Evolutionary conservation across 2,888 invertebrate genomes (phyloP), one percentile per base, ranked within the genome.

Genomic region (Ditylenchus weischeri): DNA sequence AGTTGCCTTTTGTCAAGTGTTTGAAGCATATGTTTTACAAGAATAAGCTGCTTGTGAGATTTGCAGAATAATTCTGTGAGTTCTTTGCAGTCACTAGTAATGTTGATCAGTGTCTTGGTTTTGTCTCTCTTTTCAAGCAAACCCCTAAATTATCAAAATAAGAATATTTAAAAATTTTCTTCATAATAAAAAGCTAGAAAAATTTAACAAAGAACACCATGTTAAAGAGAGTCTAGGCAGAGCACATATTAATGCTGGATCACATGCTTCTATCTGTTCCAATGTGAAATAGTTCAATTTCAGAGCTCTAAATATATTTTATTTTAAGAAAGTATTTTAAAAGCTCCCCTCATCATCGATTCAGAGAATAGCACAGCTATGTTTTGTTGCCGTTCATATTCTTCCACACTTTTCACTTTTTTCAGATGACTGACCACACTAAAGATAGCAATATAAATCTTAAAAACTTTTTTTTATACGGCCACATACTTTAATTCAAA

Each of bases 311-410:
- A 50, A 50, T 50, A 19, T 21, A 6, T 18, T 50, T 18, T 50
- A 18, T 2, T 21, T 50, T 21, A 4, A 50, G 5, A 50, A 50
- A 5, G 50, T 50, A 4, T 50, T 21, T 21, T 18, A 4, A 50
- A 50, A 4, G 21, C 18, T 50, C 2, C 2, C 50, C 50, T 18
- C 2, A 50, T 50, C 3, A 50, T 18, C 21, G 50, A 19, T 50
- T 50, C 50, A 18, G 50, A 50, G 50, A 50, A 50, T 19, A 50
- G 50, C n/a, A 50, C 50, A 19, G 50, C 50, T 50, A 50, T 19
- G n/a, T 50, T 21, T 50, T 50, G 50, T 21, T 50, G 50, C 5
- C 21, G 50, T 19, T 50, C n/a, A 50, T 50, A 50, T 50, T n/a
- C 50, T 50, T 50, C 6, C 18, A 50, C 21, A 50, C n/a, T 50